Conservation (phyloP, 1,140 invertebrate genomes). For the Drosophila trapezifrons region DNA sequence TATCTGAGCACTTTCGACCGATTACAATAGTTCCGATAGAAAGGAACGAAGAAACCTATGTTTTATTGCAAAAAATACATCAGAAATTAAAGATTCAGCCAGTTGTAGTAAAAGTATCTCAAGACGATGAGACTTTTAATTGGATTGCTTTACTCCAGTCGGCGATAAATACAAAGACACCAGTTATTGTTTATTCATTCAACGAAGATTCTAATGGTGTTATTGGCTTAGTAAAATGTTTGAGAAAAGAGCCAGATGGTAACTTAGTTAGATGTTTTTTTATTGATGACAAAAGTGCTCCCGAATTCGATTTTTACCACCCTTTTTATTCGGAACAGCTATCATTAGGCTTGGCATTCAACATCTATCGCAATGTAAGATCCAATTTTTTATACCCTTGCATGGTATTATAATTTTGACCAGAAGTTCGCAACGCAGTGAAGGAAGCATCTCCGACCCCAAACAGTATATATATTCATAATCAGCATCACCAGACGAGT, state of each 20-base stretch:
- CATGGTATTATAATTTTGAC: too few relatives aligned
- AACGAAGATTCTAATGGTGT: conserved; percentile 90
- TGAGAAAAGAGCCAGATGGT: conserved; percentile 89
- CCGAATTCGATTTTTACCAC: conserved; percentile 87
- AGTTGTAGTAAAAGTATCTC: conserved; percentile 68
- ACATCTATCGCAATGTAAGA: conserved; percentile 89
- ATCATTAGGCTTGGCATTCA: conserved; percentile 91
- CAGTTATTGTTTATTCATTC: conserved; percentile 86
- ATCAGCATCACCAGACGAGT: too few relatives aligned
- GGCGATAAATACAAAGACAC: conserved; percentile 85
- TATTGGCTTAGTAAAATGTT: conserved; percentile 92
- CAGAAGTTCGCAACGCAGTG: too few relatives aligned
- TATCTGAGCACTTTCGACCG: conserved; percentile 56
- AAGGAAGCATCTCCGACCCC: too few relatives aligned
- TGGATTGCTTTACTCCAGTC: conserved; percentile 86
- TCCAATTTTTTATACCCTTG: background rate
- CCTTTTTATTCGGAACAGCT: conserved; percentile 88
- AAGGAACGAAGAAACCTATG: conserved; percentile 62
- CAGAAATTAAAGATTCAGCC: conserved; percentile 60
- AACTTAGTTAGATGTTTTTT: conserved; percentile 87
- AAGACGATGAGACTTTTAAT: conserved; percentile 81
- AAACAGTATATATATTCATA: too few relatives aligned
- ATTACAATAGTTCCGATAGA: conserved; percentile 71
- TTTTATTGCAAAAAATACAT: conserved; percentile 80
- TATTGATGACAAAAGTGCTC: conserved; percentile 88